phyloP scores from a whole-genome alignment of 2,113 vertebrate species.

The Oncorhynchus kisutch region DNA sequence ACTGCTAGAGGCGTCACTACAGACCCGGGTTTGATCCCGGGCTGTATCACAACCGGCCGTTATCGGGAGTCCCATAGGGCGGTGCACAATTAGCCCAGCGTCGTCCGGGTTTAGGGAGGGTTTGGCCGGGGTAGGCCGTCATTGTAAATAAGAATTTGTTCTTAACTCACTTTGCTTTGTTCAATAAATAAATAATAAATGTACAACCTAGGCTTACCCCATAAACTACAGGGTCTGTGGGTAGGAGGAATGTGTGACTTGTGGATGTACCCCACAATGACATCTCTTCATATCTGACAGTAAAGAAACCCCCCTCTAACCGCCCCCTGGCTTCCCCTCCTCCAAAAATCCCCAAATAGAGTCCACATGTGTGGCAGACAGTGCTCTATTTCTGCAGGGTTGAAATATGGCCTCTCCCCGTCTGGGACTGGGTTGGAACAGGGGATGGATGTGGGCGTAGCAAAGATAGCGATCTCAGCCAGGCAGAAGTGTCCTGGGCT shows the following conservation, averaged over 20 bases:
- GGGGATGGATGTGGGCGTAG: not conserved
- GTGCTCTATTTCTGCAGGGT: slow-evolving; percentile 41
- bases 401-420: not conserved
- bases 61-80: too few relatives aligned
- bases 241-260: not conserved
- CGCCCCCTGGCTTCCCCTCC: not conserved
- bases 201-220: too few relatives aligned
- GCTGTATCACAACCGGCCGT: too few relatives aligned
- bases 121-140: too few relatives aligned
- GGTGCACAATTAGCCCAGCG: too few relatives aligned
- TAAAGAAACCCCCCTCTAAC: not conserved
- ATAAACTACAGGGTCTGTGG: not conserved
- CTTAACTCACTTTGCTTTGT: too few relatives aligned
- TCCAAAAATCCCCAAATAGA: slow-evolving; percentile 32
- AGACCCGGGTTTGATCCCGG: too few relatives aligned
- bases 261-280: too few relatives aligned
- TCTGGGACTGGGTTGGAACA: slow-evolving; percentile 32
- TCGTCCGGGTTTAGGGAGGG: too few relatives aligned
- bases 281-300: slow-evolving; percentile 8
- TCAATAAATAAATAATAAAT: too few relatives aligned
- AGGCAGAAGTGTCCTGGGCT: slow-evolving; percentile 60
- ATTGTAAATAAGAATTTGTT: too few relatives aligned
- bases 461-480: slow-evolving; percentile 64
- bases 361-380: slow-evolving; percentile 34
- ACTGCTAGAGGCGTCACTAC: too few relatives aligned